Base-by-base conservation (phyloP, 1,140 invertebrate genomes). In the Mylabris phalerata region DNA sequence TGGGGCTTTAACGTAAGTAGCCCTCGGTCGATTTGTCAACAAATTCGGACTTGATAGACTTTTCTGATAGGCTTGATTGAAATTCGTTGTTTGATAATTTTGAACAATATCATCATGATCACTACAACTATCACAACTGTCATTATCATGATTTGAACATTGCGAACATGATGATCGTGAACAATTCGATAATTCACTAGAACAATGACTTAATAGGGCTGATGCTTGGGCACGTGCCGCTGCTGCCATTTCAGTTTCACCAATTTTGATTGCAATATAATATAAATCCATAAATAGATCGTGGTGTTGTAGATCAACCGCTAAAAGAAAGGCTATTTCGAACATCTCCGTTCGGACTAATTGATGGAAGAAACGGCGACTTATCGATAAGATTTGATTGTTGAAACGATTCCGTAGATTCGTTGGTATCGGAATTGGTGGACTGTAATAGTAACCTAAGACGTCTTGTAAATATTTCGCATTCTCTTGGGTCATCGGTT, bases 271-370 rank as follows among this genome's bases (percentile, higher is more conserved):
- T 27, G 90, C 89, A 59, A 88, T 84, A 74, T 88, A 89, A 69
- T 90, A 85, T 42, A 93, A 81, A 75, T 94, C 90, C 83, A 89
- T 84, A 67, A 90, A 91, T 40, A 90, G 79, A 75, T 91, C 89
- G 67, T 87, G 86, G 70, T 90, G 86, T 32, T 82, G 82, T 51
- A 95, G 79, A 72, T 94, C 90, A 64, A 93, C 87, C 10, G 89
- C 91, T 47, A 95, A 75, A 56, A 90, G 82, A 67, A 92, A 89
- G 7, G 92, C 90, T 69, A 92, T 93, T 68, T 93, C 89, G 72
- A 90, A 86, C 48, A 89, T 77, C 54, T 85, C 82, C 69, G 89
- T 85, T 59, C 90, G 81, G 26, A 92, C 74, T 48, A 92, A 72
- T 70, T 86, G 85, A 73, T 91, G 87, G 65, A 91, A 92, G 75